Conservation (phyloP, 2,797 vertebrate genomes). For the Tiaroga cobitis region DNA sequence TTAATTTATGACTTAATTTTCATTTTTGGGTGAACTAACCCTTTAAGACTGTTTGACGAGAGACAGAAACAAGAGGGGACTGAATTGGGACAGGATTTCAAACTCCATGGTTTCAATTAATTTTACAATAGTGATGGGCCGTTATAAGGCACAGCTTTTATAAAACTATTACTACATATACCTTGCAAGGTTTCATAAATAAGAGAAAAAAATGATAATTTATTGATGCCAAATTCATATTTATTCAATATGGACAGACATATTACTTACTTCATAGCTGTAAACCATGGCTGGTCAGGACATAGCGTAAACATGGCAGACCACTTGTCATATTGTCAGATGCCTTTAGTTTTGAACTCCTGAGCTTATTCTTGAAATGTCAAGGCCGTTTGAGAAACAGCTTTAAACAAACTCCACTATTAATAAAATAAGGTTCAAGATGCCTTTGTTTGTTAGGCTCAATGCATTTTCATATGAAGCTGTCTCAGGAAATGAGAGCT, state of each 20-base stretch:
- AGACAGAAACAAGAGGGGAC: neutral
- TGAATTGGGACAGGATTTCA: neutral
- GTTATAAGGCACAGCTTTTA: neutral
- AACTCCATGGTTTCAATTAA: neutral
- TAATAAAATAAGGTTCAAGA: conserved; percentile 9
- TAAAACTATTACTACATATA: neutral
- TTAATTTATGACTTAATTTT: too few species aligned
- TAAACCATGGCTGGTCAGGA: neutral
- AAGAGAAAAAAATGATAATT: neutral
- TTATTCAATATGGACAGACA: neutral
- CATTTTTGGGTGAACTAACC: too few species aligned
- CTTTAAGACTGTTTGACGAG: neutral
- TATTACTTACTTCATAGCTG: neutral
- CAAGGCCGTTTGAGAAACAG: neutral
- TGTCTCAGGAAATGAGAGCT: neutral
- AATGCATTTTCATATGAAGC: conserved; percentile 7
- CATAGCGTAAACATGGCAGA: neutral
- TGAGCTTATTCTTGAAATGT: neutral
- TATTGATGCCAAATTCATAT: neutral
- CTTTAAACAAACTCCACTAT: neutral
- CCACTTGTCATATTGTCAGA: neutral
- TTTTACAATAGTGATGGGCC: neutral
- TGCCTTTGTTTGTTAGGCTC: conserved; percentile 6
- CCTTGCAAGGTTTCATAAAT: neutral
- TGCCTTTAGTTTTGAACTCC: neutral